phyloP scores from a whole-genome alignment of 2,113 vertebrate species.

The Acinonyx jubatus region DNA sequence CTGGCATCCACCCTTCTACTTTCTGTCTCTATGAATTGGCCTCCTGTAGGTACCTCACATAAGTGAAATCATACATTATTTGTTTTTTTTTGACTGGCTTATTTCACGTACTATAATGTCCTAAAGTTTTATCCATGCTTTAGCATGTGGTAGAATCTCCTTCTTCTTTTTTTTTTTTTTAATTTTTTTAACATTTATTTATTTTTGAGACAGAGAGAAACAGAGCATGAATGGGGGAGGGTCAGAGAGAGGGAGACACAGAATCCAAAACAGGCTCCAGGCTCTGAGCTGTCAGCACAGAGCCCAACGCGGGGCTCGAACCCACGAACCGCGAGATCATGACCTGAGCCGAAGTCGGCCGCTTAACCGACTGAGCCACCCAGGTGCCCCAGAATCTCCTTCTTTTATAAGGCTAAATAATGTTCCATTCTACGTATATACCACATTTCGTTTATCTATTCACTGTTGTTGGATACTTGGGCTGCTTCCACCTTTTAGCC shows the following conservation, averaged over 20 bases:
- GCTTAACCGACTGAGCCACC: too few species aligned
- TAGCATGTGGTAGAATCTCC: neutral
- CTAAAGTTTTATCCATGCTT: neutral
- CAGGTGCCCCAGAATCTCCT: neutral
- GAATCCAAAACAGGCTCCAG: too few species aligned
- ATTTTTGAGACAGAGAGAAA: too few species aligned
- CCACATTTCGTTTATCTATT: neutral
- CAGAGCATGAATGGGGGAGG: too few species aligned
- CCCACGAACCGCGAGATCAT: too few species aligned
- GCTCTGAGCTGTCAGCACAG: too few species aligned
- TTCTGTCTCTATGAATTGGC: neutral
- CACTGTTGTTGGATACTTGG: neutral
- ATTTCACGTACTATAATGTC: neutral
- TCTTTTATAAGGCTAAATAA: neutral
- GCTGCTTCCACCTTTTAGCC: neutral
- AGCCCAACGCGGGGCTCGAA: too few species aligned
- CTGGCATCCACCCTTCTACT: neutral
- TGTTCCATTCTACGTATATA: neutral
- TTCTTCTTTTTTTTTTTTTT: neutral
- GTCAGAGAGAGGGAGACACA: too few species aligned
- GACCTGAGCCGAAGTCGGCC: too few species aligned
- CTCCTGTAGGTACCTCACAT: neutral
- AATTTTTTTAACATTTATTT: too few species aligned
- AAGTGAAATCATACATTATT: neutral
- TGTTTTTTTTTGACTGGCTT: neutral